These are phyloP conservation scores for Anniella stebbinsi DNA, from an alignment of 2,797 vertebrate species.

Conservation along the genomic window DNA sequence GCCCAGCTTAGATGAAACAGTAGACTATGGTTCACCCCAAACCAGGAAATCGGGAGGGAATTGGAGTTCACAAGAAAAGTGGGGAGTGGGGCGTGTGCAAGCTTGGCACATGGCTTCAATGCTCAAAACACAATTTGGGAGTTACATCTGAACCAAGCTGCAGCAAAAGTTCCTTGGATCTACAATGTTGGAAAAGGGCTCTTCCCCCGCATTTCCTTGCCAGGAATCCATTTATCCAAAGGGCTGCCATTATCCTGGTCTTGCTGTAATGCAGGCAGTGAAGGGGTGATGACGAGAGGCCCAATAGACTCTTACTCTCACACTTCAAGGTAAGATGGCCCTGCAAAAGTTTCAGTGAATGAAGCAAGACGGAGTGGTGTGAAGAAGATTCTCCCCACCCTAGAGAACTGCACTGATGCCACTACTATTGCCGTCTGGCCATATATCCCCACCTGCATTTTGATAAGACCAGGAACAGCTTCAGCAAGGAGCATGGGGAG, in stretches of 20 bases:
- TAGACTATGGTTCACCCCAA: background rate
- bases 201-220: no score
- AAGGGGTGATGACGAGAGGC: background rate
- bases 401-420: background rate
- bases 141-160: background rate
- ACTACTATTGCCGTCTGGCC: background rate
- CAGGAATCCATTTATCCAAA: background rate
- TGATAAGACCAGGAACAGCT: background rate
- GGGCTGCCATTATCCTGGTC: background rate
- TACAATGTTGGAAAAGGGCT: background rate
- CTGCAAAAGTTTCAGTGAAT: background rate
- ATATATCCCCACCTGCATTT: background rate
- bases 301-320: background rate
- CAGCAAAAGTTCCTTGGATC: background rate
- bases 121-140: background rate
- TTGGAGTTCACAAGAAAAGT: background rate
- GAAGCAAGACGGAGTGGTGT: background rate
- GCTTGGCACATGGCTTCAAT: background rate
- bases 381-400: background rate
- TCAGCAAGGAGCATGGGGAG: background rate
- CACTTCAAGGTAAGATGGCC: background rate
- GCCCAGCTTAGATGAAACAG: background rate
- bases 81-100: background rate
- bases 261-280: background rate
- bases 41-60: background rate